Evolutionary conservation across 2,888 invertebrate species (phyloP).

Genomic region (Apamea epomidion): DNA sequence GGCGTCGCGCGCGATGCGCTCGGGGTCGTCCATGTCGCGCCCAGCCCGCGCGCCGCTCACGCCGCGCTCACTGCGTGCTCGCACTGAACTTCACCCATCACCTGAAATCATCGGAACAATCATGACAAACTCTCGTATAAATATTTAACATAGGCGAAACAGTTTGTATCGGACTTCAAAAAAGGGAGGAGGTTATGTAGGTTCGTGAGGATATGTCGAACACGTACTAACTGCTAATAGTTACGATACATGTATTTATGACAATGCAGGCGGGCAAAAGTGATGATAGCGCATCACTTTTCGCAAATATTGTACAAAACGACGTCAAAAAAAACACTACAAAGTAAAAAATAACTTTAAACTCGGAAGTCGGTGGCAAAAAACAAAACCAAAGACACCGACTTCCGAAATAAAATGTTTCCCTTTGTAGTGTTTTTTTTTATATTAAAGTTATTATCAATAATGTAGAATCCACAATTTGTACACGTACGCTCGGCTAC

Average conservation of each 20-base stretch:
- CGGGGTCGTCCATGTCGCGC: slow-evolving; percentile 81
- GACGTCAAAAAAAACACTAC: neutral
- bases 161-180: neutral
- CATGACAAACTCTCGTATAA: slow-evolving; percentile 4
- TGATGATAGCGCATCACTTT: neutral
- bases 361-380: too few relatives aligned
- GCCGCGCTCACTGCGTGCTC: slow-evolving; percentile 5
- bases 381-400: too few relatives aligned
- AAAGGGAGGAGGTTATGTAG: neutral
- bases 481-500: too few relatives aligned
- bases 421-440: too few relatives aligned
- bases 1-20: slow-evolving; percentile 79
- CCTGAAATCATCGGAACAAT: slow-evolving; percentile 37
- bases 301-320: neutral
- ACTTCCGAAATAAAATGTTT: too few relatives aligned
- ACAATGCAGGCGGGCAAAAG: too few relatives aligned
- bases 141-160: neutral
- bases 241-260: too few relatives aligned
- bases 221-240: neutral
- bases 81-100: neutral
- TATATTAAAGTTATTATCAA: too few relatives aligned
- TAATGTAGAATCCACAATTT: too few relatives aligned
- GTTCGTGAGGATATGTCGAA: neutral
- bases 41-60: slow-evolving; percentile 11
- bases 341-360: too few relatives aligned